Conservation (phyloP, 92 coral and sea anemone genomes). For the Anthopleura xanthogrammica region DNA sequence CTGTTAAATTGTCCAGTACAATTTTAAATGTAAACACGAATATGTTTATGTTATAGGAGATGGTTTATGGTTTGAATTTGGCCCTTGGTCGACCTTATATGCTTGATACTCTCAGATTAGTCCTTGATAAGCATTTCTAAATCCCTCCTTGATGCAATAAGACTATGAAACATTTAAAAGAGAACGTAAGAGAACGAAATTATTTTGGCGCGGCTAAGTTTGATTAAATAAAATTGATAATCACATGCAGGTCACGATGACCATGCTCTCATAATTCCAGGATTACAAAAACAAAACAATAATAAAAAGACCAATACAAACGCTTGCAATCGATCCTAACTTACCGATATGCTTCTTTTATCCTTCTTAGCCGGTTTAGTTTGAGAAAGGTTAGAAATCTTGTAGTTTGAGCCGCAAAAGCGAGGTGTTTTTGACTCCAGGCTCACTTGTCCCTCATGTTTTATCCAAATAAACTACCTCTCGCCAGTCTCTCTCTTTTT, state of each 20-base stretch:
- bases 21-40: too few relatives aligned
- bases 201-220: neutral
- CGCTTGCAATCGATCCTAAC: neutral
- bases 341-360: neutral
- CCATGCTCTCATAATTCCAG: neutral
- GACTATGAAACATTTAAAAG: neutral
- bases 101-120: neutral
- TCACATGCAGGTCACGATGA: neutral
- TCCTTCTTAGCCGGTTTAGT: neutral
- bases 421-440: neutral
- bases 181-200: too few relatives aligned
- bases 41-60: too few relatives aligned
- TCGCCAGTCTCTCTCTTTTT: neutral
- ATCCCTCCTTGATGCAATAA: neutral
- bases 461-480: neutral
- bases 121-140: neutral
- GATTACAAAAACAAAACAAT: neutral
- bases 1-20: too few relatives aligned
- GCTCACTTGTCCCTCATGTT: neutral
- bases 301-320: neutral
- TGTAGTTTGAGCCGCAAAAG: neutral
- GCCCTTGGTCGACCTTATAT: neutral
- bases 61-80: neutral
- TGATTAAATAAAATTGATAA: too few relatives aligned
- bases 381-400: neutral